Evolutionary conservation across 1,140 invertebrate genomes (phyloP).

Genomic region (Dendroctonus valens): DNA sequence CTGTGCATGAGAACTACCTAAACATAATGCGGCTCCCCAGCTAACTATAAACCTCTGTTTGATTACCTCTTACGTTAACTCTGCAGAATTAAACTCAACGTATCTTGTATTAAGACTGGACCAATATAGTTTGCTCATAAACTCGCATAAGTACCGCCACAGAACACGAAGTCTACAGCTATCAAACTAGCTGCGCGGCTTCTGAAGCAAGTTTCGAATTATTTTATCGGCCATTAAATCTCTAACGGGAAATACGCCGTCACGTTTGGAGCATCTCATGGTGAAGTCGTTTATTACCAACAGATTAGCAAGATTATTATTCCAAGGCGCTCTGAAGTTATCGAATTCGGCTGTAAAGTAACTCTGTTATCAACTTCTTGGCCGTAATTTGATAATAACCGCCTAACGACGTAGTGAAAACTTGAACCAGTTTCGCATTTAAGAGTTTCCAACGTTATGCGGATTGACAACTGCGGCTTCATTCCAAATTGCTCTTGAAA

Average conservation of each 20-base stretch:
- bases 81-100: slow-evolving; percentile 23
- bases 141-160: slow-evolving; percentile 20
- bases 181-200: slow-evolving; percentile 20
- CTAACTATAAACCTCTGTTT: slow-evolving; percentile 13
- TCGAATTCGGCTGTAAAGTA: slow-evolving; percentile 22
- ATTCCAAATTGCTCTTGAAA: no score
- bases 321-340: slow-evolving; percentile 21
- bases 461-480: no score
- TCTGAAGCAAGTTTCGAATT: slow-evolving; percentile 27
- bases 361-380: slow-evolving; percentile 31
- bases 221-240: slow-evolving; percentile 34
- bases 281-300: slow-evolving; percentile 29
- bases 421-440: slow-evolving; percentile 4
- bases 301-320: slow-evolving; percentile 34
- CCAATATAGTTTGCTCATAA: slow-evolving; percentile 29
- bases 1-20: neutral
- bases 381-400: slow-evolving; percentile 27
- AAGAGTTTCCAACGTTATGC: neutral
- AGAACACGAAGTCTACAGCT: slow-evolving; percentile 21
- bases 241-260: slow-evolving; percentile 16
- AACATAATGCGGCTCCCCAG: slow-evolving; percentile 16
- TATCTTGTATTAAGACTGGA: slow-evolving; percentile 24
- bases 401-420: slow-evolving; percentile 15
- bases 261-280: slow-evolving; percentile 24
- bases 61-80: slow-evolving; percentile 18